Percentiles rank a stretch among this genome's conserved stretches.
phyloP scores from a whole-genome alignment of 1,140 invertebrate genomes.

The Aphaenogaster ashmeadi region DNA sequence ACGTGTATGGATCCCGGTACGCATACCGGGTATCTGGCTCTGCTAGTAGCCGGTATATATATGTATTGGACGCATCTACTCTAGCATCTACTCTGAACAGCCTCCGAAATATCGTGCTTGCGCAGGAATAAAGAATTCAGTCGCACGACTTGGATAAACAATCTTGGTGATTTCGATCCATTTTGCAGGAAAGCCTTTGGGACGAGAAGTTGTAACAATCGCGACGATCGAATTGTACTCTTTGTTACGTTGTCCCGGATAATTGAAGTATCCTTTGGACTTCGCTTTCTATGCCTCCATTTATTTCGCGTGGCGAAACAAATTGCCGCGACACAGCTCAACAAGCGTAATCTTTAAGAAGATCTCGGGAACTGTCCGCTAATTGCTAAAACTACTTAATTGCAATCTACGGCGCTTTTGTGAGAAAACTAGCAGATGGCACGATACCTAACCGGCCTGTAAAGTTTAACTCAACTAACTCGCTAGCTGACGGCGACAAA shows the following conservation, averaged over 20 bases:
- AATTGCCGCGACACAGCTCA: constrained; percentile 5
- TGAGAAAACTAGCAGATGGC: constrained; percentile 54
- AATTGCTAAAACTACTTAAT: constrained; percentile 59
- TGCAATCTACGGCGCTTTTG: constrained; percentile 56
- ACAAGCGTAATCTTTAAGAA: constrained; percentile 38
- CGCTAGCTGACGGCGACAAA: constrained; percentile 26
- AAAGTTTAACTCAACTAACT: constrained; percentile 40
- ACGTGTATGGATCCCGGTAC: constrained; percentile 1
- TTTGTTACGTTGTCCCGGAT: not conserved
- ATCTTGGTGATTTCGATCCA: not conserved
- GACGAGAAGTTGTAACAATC: not conserved
- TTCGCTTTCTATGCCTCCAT: not conserved
- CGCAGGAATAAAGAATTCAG: not conserved
- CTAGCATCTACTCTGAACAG: not conserved
- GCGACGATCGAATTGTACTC: not conserved
- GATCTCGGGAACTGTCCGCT: constrained; percentile 47
- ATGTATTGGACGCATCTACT: not conserved
- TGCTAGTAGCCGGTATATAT: not conserved
- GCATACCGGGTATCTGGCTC: not conserved
- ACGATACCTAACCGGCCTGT: constrained; percentile 35
- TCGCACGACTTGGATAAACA: not conserved
- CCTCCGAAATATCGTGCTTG: not conserved
- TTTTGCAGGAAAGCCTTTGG: not conserved
- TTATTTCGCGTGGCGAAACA: not conserved
- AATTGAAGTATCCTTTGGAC: not conserved